Base-by-base conservation (phyloP, 1,140 invertebrate species). In the Brachionus plicatilis region DNA sequence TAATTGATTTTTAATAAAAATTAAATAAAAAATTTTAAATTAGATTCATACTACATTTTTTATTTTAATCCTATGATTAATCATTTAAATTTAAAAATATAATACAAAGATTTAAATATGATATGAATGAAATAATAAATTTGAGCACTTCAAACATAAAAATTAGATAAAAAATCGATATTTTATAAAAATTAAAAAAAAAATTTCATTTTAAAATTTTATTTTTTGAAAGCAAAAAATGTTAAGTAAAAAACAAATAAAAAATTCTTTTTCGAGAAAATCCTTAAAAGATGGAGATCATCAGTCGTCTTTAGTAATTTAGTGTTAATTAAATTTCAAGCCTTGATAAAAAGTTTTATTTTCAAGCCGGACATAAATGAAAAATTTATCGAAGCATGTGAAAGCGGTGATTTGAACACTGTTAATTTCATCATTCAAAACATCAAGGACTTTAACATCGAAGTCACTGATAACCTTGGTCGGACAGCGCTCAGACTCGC, bases 381-480 rank as follows among this genome's bases (percentile, higher is more conserved):
- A 82, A 60, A 68, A 47, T 84, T 84, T 56, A 43, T 84, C 11
- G 47, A 66, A 17, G 83, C 83, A 17, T 84, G 83, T 56, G 83
- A 84, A 78, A 78, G 65, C 45, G 83, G 83, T 17, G 72, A 84
- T 76, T 27, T 75, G 1, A 65, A 20, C 7, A 87, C 87, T 0
- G 88, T 88, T 0, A 85, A 87, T 56, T 66, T 86, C 20, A 85
- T 88, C 17, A 78, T 89, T 4, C 85, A 88, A 11, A 87, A 88
- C 50, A 86, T 88, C 33, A 84, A 85, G 0, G 85, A 86, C 29
- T 86, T 89, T 75, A 87, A 87, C 85, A 86, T 88, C 1, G 87
- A 89, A 84, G 88, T 86, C 72, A 86, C 85, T 66, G 88, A 89
- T 80, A 87, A 88, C 33, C 82, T 89, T 17, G 88, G 88, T 9